Evolutionary conservation across 2,888 invertebrate species (phyloP), one percentile per base, ranked within the genome.

Genomic region (Ectropis crepuscularia): DNA sequence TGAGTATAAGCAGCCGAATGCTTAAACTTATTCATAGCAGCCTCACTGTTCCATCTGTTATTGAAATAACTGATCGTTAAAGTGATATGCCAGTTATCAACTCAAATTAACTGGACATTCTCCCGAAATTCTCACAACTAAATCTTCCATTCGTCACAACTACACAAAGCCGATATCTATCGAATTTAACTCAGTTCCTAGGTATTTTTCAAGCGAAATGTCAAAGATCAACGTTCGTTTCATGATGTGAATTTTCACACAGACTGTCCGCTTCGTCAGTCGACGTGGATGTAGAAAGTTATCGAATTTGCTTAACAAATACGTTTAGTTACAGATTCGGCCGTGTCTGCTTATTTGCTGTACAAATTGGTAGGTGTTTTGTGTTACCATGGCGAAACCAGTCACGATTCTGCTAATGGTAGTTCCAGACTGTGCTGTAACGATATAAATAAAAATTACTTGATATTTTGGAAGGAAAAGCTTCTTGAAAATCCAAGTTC

Each of bases 171-270:
- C 60, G 50, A 57, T 60, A 39, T 16, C 46, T 43, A 64, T 43
- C 60, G 51, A 64, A 64, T 64, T 50, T 41, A 38, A 0, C 12
- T 12, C 39, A 59, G 55, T 60, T 57, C 55, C 57, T 60, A 60
- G 63, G 63, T 46, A 54, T 47, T 59, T 58, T 63, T 36, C 43
- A 48, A 38, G 48, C 55, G 28, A 49, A 63, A 63, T 59, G 59
- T 47, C 59, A 63, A 47, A 60, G 55, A 60, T 53, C 64, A 57
- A 51, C 64, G 64, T 48, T 39, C 54, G 54, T 41, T 59, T 43
- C 49, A 10, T 37, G 46, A 45, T 51, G 51, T 58, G 50, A 37
- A 47, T 53, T 57, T 55, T 64, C 55, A 57, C 46, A 53, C 50
- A 53, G 10, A 0, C n/a, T 12, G 57, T 54, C 49, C 58, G 54